Percentiles rank a stretch among this genome's conserved stretches.
Conservation (phyloP, 2,888 invertebrate species). For the Dichetophora obliterata region DNA sequence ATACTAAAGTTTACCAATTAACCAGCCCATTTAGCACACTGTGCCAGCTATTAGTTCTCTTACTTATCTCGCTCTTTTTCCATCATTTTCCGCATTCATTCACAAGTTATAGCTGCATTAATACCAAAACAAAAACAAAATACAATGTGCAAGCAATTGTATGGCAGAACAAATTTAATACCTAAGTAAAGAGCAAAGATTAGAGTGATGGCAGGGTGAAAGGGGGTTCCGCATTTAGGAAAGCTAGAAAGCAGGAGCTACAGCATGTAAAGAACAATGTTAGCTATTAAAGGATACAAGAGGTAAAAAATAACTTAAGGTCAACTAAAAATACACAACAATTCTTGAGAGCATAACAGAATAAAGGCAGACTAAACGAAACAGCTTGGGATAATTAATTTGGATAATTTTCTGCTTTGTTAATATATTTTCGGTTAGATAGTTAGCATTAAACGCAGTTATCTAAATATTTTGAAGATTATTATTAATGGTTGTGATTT, state of each 20-base stretch:
- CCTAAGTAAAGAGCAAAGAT: not conserved
- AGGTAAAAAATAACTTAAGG: not conserved
- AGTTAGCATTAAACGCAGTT: no score
- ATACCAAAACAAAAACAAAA: not conserved
- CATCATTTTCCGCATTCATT: not conserved
- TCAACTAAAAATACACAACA: constrained; percentile 15
- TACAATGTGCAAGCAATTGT: not conserved
- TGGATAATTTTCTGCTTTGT: no score
- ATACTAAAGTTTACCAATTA: no score
- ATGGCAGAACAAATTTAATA: not conserved
- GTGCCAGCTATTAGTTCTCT: no score
- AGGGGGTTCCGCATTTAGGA: not conserved
- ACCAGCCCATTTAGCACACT: no score
- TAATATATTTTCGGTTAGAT: no score
- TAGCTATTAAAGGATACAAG: constrained; percentile 20
- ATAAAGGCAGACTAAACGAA: not conserved
- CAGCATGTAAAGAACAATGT: constrained; percentile 1
- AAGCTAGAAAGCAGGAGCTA: not conserved
- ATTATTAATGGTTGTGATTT: no score
- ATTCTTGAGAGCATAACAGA: not conserved
- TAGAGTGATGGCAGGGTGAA: no score
- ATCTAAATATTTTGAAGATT: no score
- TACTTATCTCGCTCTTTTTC: no score
- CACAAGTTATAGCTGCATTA: not conserved
- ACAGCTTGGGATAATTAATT: no score